Percentiles rank a stretch among this genome's conserved stretches.
These are phyloP conservation scores for Semaprochilodus insignis DNA, from an alignment of 2,797 vertebrate species.

Conservation along the genomic window DNA sequence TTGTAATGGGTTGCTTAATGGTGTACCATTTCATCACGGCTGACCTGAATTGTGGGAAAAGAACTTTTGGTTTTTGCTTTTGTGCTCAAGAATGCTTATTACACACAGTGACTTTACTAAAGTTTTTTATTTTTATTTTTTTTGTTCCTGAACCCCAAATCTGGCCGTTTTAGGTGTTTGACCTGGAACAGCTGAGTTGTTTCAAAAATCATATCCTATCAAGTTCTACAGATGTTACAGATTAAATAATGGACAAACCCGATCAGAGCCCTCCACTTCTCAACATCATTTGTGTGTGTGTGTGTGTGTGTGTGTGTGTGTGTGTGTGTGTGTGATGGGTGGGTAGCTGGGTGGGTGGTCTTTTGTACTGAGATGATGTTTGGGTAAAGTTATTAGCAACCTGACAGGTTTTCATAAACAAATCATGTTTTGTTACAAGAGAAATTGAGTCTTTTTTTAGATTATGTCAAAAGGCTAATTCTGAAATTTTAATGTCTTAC, in stretches of 20 bases:
- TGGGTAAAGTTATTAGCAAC: too few relatives aligned
- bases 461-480: background rate
- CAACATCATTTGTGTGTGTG: background rate
- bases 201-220: background rate
- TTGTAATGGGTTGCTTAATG: conserved; percentile 50
- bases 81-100: conserved; percentile 28
- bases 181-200: background rate
- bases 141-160: background rate
- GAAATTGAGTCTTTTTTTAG: background rate
- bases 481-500: background rate
- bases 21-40: conserved; percentile 41
- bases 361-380: too few relatives aligned
- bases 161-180: background rate
- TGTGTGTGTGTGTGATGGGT: background rate
- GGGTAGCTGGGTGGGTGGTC: too few relatives aligned
- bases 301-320: too few relatives aligned
- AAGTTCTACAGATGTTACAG: conserved; percentile 1
- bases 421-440: background rate
- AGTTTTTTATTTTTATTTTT: background rate
- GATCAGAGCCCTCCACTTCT: background rate
- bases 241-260: background rate
- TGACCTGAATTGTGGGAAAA: conserved; percentile 5
- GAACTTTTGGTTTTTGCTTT: conserved; percentile 28
- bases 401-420: background rate
- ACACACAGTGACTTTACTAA: conserved; percentile 18